Evolutionary conservation across 2,113 vertebrate species (phyloP).

Genomic region (Zootoca vivipara): DNA sequence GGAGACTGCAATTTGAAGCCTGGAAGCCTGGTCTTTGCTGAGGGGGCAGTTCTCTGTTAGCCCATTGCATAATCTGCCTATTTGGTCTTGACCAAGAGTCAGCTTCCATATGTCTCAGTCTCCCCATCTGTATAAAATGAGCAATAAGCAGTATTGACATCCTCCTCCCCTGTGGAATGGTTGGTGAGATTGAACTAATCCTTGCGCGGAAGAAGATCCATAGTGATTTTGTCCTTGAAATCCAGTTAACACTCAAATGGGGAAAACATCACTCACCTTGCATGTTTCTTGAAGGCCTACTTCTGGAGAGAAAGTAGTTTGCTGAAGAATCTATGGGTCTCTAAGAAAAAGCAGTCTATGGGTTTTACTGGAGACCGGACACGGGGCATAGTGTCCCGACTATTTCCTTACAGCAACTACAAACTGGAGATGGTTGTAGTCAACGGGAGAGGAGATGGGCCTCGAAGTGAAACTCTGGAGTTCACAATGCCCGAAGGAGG

Average conservation of each 20-base stretch:
- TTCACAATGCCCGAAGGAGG: slow-evolving; percentile 94
- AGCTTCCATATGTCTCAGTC: slow-evolving; percentile 5
- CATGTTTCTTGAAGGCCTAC: slow-evolving; percentile 84
- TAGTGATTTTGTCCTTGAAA: slow-evolving; percentile 28
- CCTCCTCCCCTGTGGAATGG: neutral
- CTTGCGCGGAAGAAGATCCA: fast-evolving
- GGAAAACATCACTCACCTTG: slow-evolving; percentile 56
- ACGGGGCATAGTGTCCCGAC: slow-evolving; percentile 83
- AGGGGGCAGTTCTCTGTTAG: neutral
- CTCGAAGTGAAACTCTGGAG: slow-evolving; percentile 87
- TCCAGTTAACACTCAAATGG: neutral
- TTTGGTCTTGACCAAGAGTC: neutral
- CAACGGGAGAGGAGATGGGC: slow-evolving; percentile 88
- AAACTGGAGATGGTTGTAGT: slow-evolving; percentile 94
- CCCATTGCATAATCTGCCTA: slow-evolving; percentile 10
- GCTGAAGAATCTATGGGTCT: slow-evolving; percentile 88
- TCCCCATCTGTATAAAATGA: neutral
- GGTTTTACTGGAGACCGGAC: slow-evolving; percentile 83
- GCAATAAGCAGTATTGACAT: slow-evolving; percentile 5
- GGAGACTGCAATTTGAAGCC: neutral
- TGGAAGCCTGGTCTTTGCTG: neutral
- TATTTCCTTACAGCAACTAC: slow-evolving; percentile 93
- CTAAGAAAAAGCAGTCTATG: slow-evolving; percentile 85
- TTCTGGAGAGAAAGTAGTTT: slow-evolving; percentile 94
- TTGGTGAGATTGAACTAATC: neutral